Base-by-base conservation (phyloP, 2,888 invertebrate genomes). In the Eucera pruinosa region DNA sequence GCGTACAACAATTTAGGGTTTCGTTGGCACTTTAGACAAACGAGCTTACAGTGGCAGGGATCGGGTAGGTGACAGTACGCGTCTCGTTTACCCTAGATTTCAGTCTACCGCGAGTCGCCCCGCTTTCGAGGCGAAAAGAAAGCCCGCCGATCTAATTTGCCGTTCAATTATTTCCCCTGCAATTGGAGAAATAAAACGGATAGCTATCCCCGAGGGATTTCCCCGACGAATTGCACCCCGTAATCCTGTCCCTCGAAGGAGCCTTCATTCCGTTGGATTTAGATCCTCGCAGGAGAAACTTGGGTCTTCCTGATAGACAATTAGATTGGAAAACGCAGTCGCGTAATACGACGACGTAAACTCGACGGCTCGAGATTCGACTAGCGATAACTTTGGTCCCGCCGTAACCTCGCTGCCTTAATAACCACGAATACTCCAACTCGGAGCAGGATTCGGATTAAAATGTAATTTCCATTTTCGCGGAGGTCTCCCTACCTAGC, bases 291-390 rank as follows among this genome's bases (percentile, higher is more conserved):
- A 2, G 15, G 39, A 2, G 50, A 39, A 76, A 65, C 18, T 50
- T 39, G 54, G n/a, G 61, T 72, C 57, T 36, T 7, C 30, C 27
- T 18, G 25, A 58, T 64, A 55, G 61, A 69, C 67, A 65, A 65
- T 78, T 78, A 78, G 78, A 79, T 78, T 65, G 73, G 60, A 72
- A 48, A 73, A 65, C 45, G 62, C 45, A 27, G 68, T 23, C 20
- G 62, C 47, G 77, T 52, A 64, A 78, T 65, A 43, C n/a, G 68
- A 61, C 43, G 25, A 13, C 47, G 27, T 36, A 27, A 69, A 55
- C 47, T 30, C 36, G 48, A 20, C n/a, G 52, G 23, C 57, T 43
- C 23, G 58, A 54, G 58, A 64, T 64, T 60, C 36, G 52, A 43
- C 60, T 67, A 23, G 78, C 61, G 65, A 79, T 68, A 65, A 50